Evolutionary conservation across 2,888 invertebrate genomes (phyloP), one percentile per base, ranked within the genome.

Genomic region (Polydrusus cervinus): DNA sequence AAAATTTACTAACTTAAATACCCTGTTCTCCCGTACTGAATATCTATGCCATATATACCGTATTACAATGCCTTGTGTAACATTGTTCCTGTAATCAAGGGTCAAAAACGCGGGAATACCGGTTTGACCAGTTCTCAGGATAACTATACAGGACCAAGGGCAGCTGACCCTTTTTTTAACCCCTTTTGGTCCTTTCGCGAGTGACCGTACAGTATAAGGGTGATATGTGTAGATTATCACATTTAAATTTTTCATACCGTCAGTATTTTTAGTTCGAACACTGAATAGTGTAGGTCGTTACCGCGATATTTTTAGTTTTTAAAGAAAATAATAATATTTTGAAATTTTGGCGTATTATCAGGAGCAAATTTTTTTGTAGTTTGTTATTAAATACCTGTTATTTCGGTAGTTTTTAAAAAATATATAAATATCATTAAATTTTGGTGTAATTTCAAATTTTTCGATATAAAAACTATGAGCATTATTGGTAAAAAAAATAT

Each of bases 121-220:
- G 75, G 78, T 75, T 61, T 78, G 78, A 75, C 78, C 78, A 78
- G 78, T 75, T 78, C 78, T 73, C 71, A 72, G 71, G 69, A 66
- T 47, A 47, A 45, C 20, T 25, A 40, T 49, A 20, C 53, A 20
- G 55, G 14, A 61, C 34, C 7, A 49, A 68, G 61, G 71, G 18
- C 64, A 64, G 72, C 68, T 72, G 75, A 71, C 70, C 75, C 75
- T 25, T 74, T 75, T 70, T 57, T n/a, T 65, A 38, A 70, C 74
- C 65, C 64, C 65, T 38, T 8, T 55, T 34, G 57, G 60, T 51
- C 65, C 68, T 57, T 70, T 74, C 70, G 70, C 66, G 30, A 60
- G 60, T 74, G 74, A 74, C 74, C 74, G 71, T 53, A 25, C 34
- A 64, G 70, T 60, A 65, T 47, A 64, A 74, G 64, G 74, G 74